phyloP scores from a whole-genome alignment of 2,888 invertebrate species.

The Coelopa pilipes region DNA sequence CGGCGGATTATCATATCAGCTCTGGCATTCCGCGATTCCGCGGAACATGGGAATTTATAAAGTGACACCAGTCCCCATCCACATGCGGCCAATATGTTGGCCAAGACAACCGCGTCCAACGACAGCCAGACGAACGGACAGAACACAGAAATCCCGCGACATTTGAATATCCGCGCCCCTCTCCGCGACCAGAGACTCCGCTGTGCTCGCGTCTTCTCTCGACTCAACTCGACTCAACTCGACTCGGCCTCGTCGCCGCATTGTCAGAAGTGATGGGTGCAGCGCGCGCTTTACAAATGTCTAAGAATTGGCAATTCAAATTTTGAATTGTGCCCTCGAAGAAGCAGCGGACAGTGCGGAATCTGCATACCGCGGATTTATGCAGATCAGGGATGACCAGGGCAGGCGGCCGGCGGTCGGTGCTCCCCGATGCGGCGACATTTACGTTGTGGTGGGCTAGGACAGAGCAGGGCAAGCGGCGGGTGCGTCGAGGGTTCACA shows the following conservation, averaged over 20 bases:
- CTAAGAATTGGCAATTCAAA: constrained; percentile 62
- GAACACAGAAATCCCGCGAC: not conserved
- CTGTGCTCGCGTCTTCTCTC: too few species aligned
- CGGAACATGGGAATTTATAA: constrained; percentile 59
- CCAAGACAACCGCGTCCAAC: not conserved
- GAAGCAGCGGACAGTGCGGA: not conserved
- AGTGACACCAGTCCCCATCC: constrained; percentile 52
- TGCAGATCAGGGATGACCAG: constrained; percentile 21
- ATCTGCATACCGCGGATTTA: constrained; percentile 31
- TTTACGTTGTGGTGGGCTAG: too few species aligned
- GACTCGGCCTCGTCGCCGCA: constrained; percentile 3
- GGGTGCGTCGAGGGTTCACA: not conserved
- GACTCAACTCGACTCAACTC: not conserved
- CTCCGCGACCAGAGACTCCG: not conserved
- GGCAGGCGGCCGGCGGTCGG: constrained; percentile 31
- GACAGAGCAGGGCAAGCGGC: not conserved
- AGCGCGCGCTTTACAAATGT: constrained; percentile 9
- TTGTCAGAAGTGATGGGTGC: constrained; percentile 28
- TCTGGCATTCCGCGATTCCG: constrained; percentile 11
- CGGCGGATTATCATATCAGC: constrained; percentile 33
- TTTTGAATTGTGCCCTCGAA: constrained; percentile 54
- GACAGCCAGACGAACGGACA: not conserved
- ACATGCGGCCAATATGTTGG: constrained; percentile 34
- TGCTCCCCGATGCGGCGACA: too few species aligned
- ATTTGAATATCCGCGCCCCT: constrained; percentile 27